Evolutionary conservation across 2,888 invertebrate genomes (phyloP).

Genomic region (Plagiodera versicolora): DNA sequence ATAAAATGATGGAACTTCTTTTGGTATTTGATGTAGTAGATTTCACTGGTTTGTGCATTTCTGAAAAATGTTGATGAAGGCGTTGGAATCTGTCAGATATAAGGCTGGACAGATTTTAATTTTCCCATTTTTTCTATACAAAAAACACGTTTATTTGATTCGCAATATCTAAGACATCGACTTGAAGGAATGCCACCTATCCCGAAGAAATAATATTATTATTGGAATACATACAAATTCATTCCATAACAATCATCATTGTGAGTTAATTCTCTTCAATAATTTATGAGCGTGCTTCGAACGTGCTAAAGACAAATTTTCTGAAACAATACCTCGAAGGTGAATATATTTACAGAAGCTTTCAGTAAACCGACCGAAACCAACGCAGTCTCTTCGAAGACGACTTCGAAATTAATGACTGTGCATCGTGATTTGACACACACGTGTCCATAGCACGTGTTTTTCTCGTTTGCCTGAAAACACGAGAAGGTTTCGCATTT

Average conservation of each 20-base stretch:
- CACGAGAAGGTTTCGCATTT: neutral
- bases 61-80: no score
- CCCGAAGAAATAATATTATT: no score
- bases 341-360: neutral
- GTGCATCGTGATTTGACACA: neutral
- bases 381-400: neutral
- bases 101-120: no score
- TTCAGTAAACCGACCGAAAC: neutral
- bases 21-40: no score
- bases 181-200: neutral
- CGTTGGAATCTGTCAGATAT: no score
- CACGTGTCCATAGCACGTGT: slow-evolving; percentile 20
- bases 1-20: no score
- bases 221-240: neutral
- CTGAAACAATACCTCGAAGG: neutral
- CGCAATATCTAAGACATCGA: neutral
- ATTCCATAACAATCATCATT: neutral
- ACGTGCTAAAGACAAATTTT: neutral
- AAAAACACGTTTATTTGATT: no score
- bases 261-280: neutral
- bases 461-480: slow-evolving; percentile 1
- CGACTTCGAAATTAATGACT: slow-evolving; percentile 1
- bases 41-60: no score
- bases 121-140: no score
- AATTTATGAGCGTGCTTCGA: neutral